Conservation (phyloP, 2,888 invertebrate genomes). For the Nematopogon swammerdamellus region DNA sequence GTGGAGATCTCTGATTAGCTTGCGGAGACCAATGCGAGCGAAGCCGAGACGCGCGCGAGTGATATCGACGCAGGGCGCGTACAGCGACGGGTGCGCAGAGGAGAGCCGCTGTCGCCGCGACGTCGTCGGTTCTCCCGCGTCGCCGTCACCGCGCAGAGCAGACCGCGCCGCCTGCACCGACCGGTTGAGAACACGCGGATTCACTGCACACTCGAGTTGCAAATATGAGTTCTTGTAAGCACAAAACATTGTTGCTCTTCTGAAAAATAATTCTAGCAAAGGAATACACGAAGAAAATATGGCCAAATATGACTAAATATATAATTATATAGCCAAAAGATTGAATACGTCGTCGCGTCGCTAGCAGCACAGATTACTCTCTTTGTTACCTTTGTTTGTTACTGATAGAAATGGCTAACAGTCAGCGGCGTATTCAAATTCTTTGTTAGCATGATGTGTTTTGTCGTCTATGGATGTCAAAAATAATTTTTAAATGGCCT, state of each 20-base stretch:
- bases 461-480: too few species aligned
- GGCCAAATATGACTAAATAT: too few species aligned
- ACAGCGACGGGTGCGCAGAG: slow-evolving; percentile 39
- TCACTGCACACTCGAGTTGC: slow-evolving; percentile 34
- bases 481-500: too few species aligned
- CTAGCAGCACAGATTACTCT: too few species aligned
- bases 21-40: slow-evolving; percentile 29
- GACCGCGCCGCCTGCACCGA: slow-evolving; percentile 17
- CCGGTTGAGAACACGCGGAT: slow-evolving; percentile 38
- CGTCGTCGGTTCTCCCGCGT: neutral
- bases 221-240: slow-evolving; percentile 41
- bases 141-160: neutral
- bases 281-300: too few species aligned
- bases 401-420: too few species aligned
- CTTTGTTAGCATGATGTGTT: too few species aligned
- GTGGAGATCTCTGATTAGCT: slow-evolving; percentile 33
- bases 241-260: slow-evolving; percentile 29
- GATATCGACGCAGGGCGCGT: slow-evolving; percentile 33
- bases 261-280: neutral
- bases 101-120: neutral
- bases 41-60: slow-evolving; percentile 32
- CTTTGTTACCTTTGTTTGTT: too few species aligned
- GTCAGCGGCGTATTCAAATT: too few species aligned
- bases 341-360: too few species aligned
- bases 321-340: too few species aligned